Conservation (phyloP, 2,888 invertebrate species). For the Allacma fusca region DNA sequence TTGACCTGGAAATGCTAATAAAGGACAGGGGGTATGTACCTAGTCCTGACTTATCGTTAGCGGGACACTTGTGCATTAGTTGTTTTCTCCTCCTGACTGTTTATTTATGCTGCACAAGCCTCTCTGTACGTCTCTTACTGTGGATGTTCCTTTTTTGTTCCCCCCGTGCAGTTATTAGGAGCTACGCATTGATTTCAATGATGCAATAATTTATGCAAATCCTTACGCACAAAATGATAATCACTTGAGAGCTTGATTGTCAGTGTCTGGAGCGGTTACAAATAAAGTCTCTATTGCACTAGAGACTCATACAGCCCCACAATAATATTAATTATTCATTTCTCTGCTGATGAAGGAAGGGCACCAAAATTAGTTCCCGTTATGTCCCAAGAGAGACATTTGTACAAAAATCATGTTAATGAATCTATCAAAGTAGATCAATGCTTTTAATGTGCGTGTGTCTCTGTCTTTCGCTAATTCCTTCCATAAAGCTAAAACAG, state of each 20-base stretch:
- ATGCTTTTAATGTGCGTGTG: constrained; percentile 13
- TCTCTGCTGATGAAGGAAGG: constrained; percentile 28
- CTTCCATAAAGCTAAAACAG: neutral
- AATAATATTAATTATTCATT: neutral
- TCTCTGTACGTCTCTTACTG: neutral
- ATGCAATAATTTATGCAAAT: constrained; percentile 42
- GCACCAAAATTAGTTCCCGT: constrained; percentile 34
- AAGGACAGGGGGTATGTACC: neutral
- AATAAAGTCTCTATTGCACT: neutral
- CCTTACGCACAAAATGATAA: constrained; percentile 41
- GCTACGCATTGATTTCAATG: constrained; percentile 33
- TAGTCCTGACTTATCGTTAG: neutral
- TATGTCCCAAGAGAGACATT: neutral
- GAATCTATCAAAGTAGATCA: constrained; percentile 21
- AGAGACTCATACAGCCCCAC: neutral
- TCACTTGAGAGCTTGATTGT: constrained; percentile 14
- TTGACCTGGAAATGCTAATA: constrained; percentile 10
- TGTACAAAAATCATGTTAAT: constrained; percentile 3
- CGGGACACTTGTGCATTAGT: constrained; percentile 17
- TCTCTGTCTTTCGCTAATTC: neutral
- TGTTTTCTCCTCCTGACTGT: neutral
- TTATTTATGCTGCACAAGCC: constrained; percentile 6
- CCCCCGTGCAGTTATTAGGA: neutral
- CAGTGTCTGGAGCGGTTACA: neutral
- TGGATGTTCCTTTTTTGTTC: neutral